Percentiles rank a stretch among this genome's conserved stretches.
phyloP scores from a whole-genome alignment of 2,888 invertebrate genomes.

The Conchocele bisecta region DNA sequence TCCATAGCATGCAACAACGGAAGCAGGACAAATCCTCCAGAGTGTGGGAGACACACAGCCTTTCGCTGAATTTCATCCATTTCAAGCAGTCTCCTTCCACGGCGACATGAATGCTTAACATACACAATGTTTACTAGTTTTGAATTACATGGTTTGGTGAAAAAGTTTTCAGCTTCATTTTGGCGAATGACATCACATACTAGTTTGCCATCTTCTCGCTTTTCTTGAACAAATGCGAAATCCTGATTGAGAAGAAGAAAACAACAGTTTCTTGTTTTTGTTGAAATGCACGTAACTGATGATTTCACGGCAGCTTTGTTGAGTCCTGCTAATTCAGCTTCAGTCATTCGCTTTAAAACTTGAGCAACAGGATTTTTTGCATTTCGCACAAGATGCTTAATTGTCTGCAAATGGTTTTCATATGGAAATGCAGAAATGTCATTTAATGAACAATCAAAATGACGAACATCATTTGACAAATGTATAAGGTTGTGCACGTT shows the following conservation, averaged over 20 bases:
- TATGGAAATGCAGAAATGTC: constrained; percentile 40
- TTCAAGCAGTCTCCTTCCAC: constrained; percentile 7
- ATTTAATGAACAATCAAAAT: constrained; percentile 38
- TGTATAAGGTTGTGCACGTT: constrained; percentile 49
- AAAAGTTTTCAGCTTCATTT: constrained; percentile 7
- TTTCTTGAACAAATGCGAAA: constrained; percentile 23
- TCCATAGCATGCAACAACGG: constrained; percentile 35
- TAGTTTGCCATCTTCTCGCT: not conserved
- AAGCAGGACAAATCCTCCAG: constrained; percentile 17
- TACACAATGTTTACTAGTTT: constrained; percentile 25
- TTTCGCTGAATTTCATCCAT: constrained; percentile 6
- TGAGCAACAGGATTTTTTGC: constrained; percentile 33
- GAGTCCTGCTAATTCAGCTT: not conserved
- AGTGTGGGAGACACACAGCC: constrained; percentile 17
- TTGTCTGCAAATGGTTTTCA: constrained; percentile 47
- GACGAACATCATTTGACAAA: constrained; percentile 36
- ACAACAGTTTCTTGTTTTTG: constrained; percentile 18
- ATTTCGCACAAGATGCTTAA: constrained; percentile 33
- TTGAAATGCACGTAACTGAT: not conserved
- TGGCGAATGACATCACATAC: constrained; percentile 19
- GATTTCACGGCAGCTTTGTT: not conserved
- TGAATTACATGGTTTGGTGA: constrained; percentile 30
- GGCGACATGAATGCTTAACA: not conserved
- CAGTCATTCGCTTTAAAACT: constrained; percentile 12
- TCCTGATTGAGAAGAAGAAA: constrained; percentile 1